Base-by-base conservation (phyloP, 2,113 vertebrate genomes). In the Atherinomorus stipes region DNA sequence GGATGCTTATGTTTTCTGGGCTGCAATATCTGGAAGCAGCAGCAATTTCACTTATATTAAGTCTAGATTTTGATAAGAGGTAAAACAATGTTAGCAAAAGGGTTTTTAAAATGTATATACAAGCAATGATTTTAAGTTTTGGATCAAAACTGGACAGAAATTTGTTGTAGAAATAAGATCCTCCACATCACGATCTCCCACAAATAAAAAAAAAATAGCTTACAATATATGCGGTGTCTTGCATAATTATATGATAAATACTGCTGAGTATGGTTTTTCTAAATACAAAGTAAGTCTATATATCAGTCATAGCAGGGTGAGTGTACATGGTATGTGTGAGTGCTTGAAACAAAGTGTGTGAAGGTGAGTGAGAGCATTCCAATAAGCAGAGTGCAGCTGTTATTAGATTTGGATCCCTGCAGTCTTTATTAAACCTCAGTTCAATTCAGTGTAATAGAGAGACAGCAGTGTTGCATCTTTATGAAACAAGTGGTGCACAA, bases 381-480 rank as follows among this genome's bases (percentile, higher is more conserved):
- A 89, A 90, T 90, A 91, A 90, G 83, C 77, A 80, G 85, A 92
- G 83, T 85, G 79, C 74, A 81, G 84, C 50, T 71, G 72, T 91
- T 91, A 92, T 92, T 89, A 88, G 84, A 90, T 91, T 87, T 83
- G 79, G 80, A 86, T 89, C 80, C 85, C 76, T 73, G 76, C 71
- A 76, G 76, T 85, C 70, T 85, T 91, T 88, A 92, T 89, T 91
- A 91, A 89, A 89, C 81, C 74, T 81, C 74, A 74, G 85, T 80
- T 88, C 86, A 87, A 76, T 81, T 80, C 73, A 58, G 11, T 76
- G 53, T 88, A 79, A 86, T 64, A 88, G 69, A 81, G 62, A 80
- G 45, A 70, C 74, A 80, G 70, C 71, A 66, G 61, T 73, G 71
- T 56, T 47, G 71, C 69, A 81, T 85, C 77, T 85, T 86, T 83